Evolutionary conservation across 2,113 vertebrate species (phyloP).

Genomic region (Hemibagrus wyckioides): DNA sequence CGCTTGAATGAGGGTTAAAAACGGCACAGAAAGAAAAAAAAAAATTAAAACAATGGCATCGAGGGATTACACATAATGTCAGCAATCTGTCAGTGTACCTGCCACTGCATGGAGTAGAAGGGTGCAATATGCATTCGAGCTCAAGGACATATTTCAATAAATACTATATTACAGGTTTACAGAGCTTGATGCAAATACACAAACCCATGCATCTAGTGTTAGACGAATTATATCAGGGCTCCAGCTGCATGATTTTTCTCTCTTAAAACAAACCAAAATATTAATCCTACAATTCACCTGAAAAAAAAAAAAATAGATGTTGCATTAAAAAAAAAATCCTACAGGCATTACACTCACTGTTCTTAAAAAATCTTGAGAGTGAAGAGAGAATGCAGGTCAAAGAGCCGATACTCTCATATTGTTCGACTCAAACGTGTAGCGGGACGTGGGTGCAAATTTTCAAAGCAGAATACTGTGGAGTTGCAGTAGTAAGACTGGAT

Average conservation of each 20-base stretch:
- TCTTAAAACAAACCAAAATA: conserved; percentile 14
- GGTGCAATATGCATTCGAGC: conserved; percentile 51
- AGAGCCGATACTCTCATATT: neutral
- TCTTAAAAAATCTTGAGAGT: conserved; percentile 8
- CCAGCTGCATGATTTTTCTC: conserved; percentile 32
- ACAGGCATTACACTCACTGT: neutral
- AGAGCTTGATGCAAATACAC: conserved; percentile 46
- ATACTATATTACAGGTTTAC: conserved; percentile 54
- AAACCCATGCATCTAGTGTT: conserved; percentile 36
- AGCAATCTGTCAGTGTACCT: conserved; percentile 52
- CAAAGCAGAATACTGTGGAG: conserved; percentile 24
- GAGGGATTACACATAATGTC: neutral
- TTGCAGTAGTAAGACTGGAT: conserved; percentile 7
- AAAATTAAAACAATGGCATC: conserved; percentile 22
- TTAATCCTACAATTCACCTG: conserved; percentile 19
- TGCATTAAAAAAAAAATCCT: neutral
- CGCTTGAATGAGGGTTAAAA: neutral
- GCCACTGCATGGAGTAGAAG: conserved; percentile 48
- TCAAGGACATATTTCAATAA: conserved; percentile 56
- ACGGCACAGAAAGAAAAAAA: neutral
- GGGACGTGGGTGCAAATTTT: conserved; percentile 13
- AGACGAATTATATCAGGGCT: conserved; percentile 35
- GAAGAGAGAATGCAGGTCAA: neutral
- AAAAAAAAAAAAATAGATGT: neutral
- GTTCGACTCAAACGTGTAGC: neutral